phyloP scores from a whole-genome alignment of 2,888 invertebrate genomes.

The Dryobotodes eremita region DNA sequence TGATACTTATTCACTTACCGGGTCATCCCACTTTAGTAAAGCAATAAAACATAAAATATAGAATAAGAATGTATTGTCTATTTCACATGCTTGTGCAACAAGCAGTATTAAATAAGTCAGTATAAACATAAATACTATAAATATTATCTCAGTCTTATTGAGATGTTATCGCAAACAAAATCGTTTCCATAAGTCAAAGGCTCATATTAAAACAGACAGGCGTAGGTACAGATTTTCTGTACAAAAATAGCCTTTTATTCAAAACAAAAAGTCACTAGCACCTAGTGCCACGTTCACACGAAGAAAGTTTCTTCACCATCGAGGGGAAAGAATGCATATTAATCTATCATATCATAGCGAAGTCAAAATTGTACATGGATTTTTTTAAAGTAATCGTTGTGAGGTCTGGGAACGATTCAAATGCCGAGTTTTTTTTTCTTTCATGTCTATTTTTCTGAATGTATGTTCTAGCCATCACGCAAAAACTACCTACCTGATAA shows the following conservation, averaged over 20 bases:
- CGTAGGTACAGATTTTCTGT: background rate
- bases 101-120: background rate
- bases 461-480: too few relatives aligned
- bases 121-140: background rate
- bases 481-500: too few relatives aligned
- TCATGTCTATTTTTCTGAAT: too few relatives aligned
- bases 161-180: constrained; percentile 4
- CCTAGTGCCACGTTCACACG: too few relatives aligned
- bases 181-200: background rate
- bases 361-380: too few relatives aligned
- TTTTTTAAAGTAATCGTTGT: too few relatives aligned
- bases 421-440: too few relatives aligned
- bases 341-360: too few relatives aligned
- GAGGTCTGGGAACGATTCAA: too few relatives aligned
- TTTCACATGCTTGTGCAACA: constrained; percentile 15
- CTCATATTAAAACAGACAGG: background rate
- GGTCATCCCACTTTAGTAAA: constrained; percentile 76
- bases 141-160: constrained; percentile 4
- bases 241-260: background rate
- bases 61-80: constrained; percentile 26
- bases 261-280: background rate
- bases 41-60: constrained; percentile 62
- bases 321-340: background rate
- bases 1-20: constrained; percentile 77
- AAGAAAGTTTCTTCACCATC: background rate